Percentiles rank a stretch among this genome's conserved stretches.
Conservation (phyloP, 2,888 invertebrate genomes). For the Ochlodes sylvanus region DNA sequence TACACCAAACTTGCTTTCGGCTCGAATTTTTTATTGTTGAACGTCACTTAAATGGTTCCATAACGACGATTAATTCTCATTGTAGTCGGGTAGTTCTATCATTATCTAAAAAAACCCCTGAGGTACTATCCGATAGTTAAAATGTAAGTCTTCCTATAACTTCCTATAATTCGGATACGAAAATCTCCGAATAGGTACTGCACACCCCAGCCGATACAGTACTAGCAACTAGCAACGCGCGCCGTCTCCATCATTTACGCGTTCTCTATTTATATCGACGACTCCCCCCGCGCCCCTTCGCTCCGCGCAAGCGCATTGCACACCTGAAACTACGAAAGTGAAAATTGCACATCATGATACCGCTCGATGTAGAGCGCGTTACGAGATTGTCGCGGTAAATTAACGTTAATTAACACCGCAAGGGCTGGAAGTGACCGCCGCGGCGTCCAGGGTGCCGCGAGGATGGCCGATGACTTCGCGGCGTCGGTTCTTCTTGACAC, state of each 20-base stretch:
- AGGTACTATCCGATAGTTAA: too few species aligned
- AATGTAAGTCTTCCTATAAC: not conserved
- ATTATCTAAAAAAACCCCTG: too few species aligned
- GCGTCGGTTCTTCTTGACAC: conserved; percentile 57
- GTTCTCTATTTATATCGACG: conserved; percentile 80
- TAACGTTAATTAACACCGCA: conserved; percentile 52
- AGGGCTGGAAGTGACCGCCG: conserved; percentile 38
- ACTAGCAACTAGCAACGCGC: conserved; percentile 45
- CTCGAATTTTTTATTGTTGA: too few species aligned
- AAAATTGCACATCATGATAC: conserved; percentile 78
- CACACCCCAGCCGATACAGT: conserved; percentile 5
- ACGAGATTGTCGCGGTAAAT: conserved; percentile 49
- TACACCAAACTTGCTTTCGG: too few species aligned
- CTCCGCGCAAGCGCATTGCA: conserved; percentile 71
- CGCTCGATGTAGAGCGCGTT: conserved; percentile 55
- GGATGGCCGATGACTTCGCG: conserved; percentile 67
- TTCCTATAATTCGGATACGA: not conserved
- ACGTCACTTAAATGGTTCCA: too few species aligned
- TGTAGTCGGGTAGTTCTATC: too few species aligned
- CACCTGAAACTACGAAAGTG: conserved; percentile 71
- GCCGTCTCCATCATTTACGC: conserved; percentile 48
- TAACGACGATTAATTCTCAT: too few species aligned
- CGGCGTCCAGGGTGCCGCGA: conserved; percentile 63
- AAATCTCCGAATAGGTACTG: not conserved
- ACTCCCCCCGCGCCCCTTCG: conserved; percentile 56